Conservation (phyloP, 1,140 invertebrate genomes). For the Procambarus clarkii region DNA sequence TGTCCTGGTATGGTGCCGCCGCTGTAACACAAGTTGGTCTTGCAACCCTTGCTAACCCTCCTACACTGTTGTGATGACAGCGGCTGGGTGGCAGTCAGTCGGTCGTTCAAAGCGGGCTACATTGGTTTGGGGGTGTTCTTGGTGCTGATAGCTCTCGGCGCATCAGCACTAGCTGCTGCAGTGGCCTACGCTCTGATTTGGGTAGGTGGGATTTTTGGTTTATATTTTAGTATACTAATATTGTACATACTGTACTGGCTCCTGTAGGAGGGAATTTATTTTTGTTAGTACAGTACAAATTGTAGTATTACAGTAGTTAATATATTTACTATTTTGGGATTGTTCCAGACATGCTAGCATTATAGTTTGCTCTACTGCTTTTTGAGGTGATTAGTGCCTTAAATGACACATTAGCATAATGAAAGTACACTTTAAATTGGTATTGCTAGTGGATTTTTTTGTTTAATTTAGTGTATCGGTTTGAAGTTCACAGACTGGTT, state of each 20-base stretch:
- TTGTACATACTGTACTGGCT: neutral
- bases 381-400: too few relatives aligned
- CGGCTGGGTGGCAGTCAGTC: slow-evolving; percentile 60
- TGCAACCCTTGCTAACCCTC: neutral
- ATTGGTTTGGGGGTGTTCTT: slow-evolving; percentile 58
- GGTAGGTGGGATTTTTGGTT: slow-evolving; percentile 42
- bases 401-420: too few relatives aligned
- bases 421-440: too few relatives aligned
- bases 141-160: slow-evolving; percentile 34
- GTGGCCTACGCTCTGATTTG: slow-evolving; percentile 51
- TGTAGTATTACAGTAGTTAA: too few relatives aligned
- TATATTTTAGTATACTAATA: neutral
- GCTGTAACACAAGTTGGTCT: neutral
- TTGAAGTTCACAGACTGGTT: too few relatives aligned
- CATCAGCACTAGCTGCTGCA: slow-evolving; percentile 27
- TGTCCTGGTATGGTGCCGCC: neutral
- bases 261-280: too few relatives aligned
- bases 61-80: slow-evolving; percentile 38
- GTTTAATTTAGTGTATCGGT: too few relatives aligned
- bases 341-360: too few relatives aligned
- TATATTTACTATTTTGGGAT: too few relatives aligned
- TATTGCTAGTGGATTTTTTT: too few relatives aligned
- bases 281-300: too few relatives aligned
- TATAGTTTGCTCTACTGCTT: too few relatives aligned
- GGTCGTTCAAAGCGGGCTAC: slow-evolving; percentile 1